phyloP scores from a whole-genome alignment of 1,140 invertebrate genomes.

The Caenorhabditis tropicalis region DNA sequence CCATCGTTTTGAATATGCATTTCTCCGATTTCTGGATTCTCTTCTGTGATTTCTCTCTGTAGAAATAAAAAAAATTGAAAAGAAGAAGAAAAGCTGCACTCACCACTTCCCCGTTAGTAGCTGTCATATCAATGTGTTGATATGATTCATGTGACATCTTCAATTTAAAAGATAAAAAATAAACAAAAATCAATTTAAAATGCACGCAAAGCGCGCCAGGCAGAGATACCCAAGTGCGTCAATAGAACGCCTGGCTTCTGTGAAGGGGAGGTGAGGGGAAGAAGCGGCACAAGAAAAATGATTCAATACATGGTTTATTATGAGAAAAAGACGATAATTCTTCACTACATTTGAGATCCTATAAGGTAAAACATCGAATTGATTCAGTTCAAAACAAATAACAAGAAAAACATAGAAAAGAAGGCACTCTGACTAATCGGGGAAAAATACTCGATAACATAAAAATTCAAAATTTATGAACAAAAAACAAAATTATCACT shows the following conservation, averaged over 20 bases:
- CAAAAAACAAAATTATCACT: background rate
- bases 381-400: background rate
- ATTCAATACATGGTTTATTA: constrained; percentile 19
- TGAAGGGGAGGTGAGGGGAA: background rate
- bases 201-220: background rate
- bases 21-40: background rate
- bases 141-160: constrained; percentile 9
- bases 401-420: background rate
- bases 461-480: background rate
- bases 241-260: background rate
- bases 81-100: background rate
- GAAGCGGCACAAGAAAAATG: background rate
- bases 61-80: background rate
- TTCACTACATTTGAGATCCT: background rate
- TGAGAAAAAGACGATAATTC: background rate
- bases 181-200: background rate
- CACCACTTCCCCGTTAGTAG: constrained; percentile 1
- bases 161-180: background rate
- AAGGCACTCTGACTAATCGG: background rate
- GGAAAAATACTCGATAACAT: background rate
- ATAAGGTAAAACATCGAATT: constrained; percentile 12
- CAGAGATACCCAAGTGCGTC: background rate
- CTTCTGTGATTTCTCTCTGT: background rate
- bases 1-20: background rate
- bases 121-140: background rate